These are phyloP conservation scores for Terrapene triunguis DNA, from an alignment of 2,113 vertebrate genomes.

Conservation along the genomic window DNA sequence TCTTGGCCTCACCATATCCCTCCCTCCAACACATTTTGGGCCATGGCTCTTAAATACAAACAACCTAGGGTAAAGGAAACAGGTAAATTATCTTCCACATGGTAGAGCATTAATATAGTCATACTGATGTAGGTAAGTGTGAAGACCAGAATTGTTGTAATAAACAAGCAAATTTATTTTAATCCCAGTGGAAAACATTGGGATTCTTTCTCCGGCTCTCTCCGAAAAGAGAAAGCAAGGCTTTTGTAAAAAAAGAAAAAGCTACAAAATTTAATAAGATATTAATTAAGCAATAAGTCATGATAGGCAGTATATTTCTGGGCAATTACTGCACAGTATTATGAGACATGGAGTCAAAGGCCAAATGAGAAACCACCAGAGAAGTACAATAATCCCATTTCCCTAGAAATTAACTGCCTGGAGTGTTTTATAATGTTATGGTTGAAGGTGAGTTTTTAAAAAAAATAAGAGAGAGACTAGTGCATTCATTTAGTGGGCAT, in stretches of 20 bases:
- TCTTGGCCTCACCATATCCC: neutral
- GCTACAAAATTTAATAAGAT: neutral
- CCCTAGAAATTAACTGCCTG: neutral
- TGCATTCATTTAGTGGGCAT: neutral
- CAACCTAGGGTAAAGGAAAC: neutral
- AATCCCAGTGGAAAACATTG: neutral
- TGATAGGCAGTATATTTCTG: neutral
- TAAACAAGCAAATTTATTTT: neutral
- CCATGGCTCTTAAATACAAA: neutral
- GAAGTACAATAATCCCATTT: conserved; percentile 8
- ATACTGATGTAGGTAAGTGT: neutral
- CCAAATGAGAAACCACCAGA: conserved; percentile 7
- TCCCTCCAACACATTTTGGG: neutral
- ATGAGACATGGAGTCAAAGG: conserved; percentile 29
- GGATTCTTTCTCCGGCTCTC: neutral
- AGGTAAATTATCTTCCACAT: neutral
- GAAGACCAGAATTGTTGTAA: neutral
- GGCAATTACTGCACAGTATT: neutral
- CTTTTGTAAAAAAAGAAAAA: neutral
- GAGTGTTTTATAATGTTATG: neutral
- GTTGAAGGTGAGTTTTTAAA: conserved; percentile 2
- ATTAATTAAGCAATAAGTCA: neutral
- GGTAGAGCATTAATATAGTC: neutral
- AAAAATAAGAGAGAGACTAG: neutral
- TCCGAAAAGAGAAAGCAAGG: neutral